Conservation (phyloP, 2,797 vertebrate species). For the Catharus ustulatus region DNA sequence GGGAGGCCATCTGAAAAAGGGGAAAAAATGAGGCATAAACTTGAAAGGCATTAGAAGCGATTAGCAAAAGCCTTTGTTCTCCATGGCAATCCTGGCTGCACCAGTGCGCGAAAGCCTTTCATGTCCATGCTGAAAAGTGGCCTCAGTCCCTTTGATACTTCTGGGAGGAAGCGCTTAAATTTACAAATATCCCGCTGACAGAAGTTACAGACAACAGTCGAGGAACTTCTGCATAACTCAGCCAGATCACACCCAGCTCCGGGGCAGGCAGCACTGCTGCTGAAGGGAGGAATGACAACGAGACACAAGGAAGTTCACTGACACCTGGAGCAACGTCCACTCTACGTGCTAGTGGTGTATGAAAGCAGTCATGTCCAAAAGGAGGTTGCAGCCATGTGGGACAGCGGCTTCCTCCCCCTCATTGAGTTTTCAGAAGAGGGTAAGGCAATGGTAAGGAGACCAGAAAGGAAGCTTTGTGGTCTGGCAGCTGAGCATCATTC, state of each 20-base stretch:
- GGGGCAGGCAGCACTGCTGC: background rate
- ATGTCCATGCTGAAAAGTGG: conserved; percentile 59
- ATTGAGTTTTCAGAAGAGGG: background rate
- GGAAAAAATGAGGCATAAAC: conserved; percentile 62
- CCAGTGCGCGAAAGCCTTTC: conserved; percentile 22
- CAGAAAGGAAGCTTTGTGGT: background rate
- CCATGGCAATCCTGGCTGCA: conserved; percentile 43
- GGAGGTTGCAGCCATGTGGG: background rate
- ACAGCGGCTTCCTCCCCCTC: background rate
- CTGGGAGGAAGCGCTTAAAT: conserved; percentile 39
- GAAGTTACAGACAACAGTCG: conserved; percentile 39
- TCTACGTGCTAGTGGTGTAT: background rate
- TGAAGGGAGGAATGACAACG: background rate
- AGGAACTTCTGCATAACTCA: conserved; percentile 8
- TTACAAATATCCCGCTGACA: conserved; percentile 43
- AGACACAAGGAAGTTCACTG: background rate
- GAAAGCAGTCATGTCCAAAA: background rate
- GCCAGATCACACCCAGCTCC: background rate
- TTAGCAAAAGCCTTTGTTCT: conserved; percentile 69
- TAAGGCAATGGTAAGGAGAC: background rate
- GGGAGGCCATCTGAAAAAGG: conserved; percentile 50
- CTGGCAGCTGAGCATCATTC: background rate
- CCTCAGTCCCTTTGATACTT: conserved; percentile 58
- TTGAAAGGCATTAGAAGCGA: conserved; percentile 66
- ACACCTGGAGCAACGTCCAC: background rate